Percentiles rank a stretch among this genome's conserved stretches.
Conservation (phyloP, 92 coral and sea anemone species). For the Palythoa caribaeorum region DNA sequence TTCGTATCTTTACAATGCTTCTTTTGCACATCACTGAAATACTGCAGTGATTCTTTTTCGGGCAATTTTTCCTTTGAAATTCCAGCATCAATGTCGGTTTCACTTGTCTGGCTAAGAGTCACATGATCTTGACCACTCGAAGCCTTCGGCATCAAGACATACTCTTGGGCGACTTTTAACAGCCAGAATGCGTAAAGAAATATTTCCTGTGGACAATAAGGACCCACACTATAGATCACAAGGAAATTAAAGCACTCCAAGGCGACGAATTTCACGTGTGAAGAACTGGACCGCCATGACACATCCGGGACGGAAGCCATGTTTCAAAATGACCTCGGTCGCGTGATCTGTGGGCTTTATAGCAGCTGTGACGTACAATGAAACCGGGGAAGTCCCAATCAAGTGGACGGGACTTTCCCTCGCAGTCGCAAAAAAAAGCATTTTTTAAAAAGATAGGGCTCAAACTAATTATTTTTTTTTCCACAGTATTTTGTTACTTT, state of each 20-base stretch:
- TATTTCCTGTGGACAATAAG: background rate
- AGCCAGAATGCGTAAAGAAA: constrained; percentile 39
- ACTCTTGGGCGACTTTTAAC: background rate
- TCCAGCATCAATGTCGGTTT: background rate
- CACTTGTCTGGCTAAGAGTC: background rate
- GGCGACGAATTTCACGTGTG: background rate
- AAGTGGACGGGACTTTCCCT: background rate
- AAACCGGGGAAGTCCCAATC: too few relatives aligned
- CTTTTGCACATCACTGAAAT: background rate
- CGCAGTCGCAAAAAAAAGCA: too few relatives aligned
- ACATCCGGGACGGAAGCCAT: constrained; percentile 4
- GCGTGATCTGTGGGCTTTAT: background rate
- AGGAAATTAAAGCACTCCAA: constrained; percentile 21
- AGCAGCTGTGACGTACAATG: background rate
- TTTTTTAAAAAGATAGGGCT: too few relatives aligned
- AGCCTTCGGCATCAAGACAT: background rate
- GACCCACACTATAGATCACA: constrained; percentile 5
- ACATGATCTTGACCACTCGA: background rate
- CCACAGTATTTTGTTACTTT: too few relatives aligned
- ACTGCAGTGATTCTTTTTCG: background rate
- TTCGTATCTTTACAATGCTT: background rate
- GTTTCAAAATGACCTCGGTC: constrained; percentile 4
- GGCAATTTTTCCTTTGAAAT: background rate
- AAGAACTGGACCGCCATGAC: background rate
- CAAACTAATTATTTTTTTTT: too few relatives aligned